Conservation (phyloP, 1,140 invertebrate genomes). For the Camponotus floridanus region DNA sequence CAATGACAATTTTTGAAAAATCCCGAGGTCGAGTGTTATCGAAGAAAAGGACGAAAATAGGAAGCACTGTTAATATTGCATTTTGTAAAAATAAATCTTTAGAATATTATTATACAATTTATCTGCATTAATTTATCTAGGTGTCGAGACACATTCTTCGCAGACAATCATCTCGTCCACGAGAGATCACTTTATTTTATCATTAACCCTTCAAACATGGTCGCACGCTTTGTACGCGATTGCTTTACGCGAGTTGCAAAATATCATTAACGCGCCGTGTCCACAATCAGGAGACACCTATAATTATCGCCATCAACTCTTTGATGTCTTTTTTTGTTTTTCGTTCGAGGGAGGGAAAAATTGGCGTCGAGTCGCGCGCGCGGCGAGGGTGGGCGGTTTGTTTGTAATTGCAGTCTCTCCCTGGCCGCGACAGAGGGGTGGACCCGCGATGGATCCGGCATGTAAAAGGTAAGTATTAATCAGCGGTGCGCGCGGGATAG, state of each 20-base stretch:
- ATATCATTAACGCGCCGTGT: not conserved
- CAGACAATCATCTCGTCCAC: not conserved
- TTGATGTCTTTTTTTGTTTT: constrained; percentile 16
- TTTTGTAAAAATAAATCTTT: too few relatives aligned
- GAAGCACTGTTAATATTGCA: too few relatives aligned
- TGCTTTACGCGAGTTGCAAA: not conserved
- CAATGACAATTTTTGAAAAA: not conserved
- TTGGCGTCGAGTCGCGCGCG: not conserved
- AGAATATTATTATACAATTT: too few relatives aligned
- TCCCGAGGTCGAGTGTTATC: too few relatives aligned
- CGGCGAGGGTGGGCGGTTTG: not conserved
- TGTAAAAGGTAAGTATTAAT: constrained; percentile 74
- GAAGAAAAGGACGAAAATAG: too few relatives aligned
- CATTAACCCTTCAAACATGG: not conserved
- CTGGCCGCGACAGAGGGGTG: constrained; percentile 15
- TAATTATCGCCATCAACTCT: constrained; percentile 13
- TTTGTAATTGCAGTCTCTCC: constrained; percentile 46
- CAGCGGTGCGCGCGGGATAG: constrained; percentile 47
- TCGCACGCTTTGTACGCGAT: not conserved
- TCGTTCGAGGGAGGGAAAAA: not conserved
- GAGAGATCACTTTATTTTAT: not conserved
- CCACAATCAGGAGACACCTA: constrained; percentile 1
- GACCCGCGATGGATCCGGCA: constrained; percentile 10
- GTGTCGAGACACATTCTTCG: too few relatives aligned
- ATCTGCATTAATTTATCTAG: too few relatives aligned